Conservation (phyloP, 1,140 invertebrate genomes). For the Drosophila hydei region DNA sequence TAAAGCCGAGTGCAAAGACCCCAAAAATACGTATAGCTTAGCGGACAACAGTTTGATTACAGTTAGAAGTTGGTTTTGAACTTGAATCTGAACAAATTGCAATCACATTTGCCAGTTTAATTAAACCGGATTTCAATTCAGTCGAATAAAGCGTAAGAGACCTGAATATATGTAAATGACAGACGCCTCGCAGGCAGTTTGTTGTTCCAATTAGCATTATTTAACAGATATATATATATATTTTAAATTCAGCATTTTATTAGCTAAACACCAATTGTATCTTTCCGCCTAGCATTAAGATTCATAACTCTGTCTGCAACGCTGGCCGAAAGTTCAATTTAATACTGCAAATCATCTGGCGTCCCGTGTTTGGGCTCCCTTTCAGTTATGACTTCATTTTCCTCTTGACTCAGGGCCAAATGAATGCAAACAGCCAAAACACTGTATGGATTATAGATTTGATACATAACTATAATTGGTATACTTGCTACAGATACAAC, state of each 20-base stretch:
- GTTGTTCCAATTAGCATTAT: slow-evolving; percentile 25
- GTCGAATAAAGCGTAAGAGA: background rate
- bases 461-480: background rate
- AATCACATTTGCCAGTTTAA: slow-evolving; percentile 11
- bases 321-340: slow-evolving; percentile 10
- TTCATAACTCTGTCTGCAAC: background rate
- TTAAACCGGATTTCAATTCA: slow-evolving; percentile 33
- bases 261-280: slow-evolving; percentile 1
- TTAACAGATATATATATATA: slow-evolving; percentile 4
- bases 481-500: slow-evolving; percentile 3
- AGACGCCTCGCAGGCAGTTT: slow-evolving; percentile 18
- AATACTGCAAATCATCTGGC: slow-evolving; percentile 46
- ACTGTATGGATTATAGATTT: slow-evolving; percentile 18
- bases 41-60: slow-evolving; percentile 10
- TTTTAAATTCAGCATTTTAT: slow-evolving; percentile 6
- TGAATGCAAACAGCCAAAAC: slow-evolving; percentile 37
- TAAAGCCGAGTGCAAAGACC: slow-evolving; percentile 42
- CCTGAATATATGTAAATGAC: slow-evolving; percentile 2
- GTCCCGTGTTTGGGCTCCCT: slow-evolving; percentile 51
- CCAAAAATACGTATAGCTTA: slow-evolving; percentile 1
- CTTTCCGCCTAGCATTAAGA: slow-evolving; percentile 21
- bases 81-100: slow-evolving; percentile 27
- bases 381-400: slow-evolving; percentile 60
- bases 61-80: slow-evolving; percentile 30
- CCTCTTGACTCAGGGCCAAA: slow-evolving; percentile 40